Conservation (phyloP, 2,113 vertebrate genomes). For the Xiphophorus maculatus region DNA sequence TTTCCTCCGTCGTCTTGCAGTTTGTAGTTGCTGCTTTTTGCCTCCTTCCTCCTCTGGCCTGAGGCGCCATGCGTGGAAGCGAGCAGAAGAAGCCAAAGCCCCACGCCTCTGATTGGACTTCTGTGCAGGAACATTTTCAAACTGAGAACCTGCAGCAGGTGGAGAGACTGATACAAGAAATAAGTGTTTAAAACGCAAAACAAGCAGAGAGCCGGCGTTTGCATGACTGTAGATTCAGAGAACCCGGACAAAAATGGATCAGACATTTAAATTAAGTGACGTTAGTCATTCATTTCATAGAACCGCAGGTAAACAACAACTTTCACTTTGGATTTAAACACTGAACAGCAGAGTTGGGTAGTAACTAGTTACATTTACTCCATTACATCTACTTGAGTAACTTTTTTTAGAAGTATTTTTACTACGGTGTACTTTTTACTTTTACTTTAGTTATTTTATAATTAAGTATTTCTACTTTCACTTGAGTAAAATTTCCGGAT, state of each 20-base stretch:
- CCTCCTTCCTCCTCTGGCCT: conserved; percentile 78
- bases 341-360: not conserved
- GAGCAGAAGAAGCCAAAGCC: conserved; percentile 76
- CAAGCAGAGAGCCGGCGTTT: too few species aligned
- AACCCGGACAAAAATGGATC: not conserved
- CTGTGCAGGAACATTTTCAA: conserved; percentile 60
- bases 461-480: too few species aligned
- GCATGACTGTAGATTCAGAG: not conserved
- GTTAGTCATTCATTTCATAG: not conserved
- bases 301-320: not conserved
- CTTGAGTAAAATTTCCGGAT: too few species aligned
- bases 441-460: too few species aligned
- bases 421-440: too few species aligned
- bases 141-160: conserved; percentile 30
- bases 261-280: not conserved
- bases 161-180: not conserved
- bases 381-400: too few species aligned
- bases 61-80: conserved; percentile 54
- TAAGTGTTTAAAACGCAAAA: not conserved
- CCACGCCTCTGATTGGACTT: conserved; percentile 76
- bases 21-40: conserved; percentile 68
- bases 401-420: too few species aligned
- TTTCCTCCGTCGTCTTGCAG: conserved; percentile 61
- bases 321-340: too few species aligned
- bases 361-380: too few species aligned